Base-by-base conservation (phyloP, 2,888 invertebrate genomes). In the Leptinotarsa peninsularis region DNA sequence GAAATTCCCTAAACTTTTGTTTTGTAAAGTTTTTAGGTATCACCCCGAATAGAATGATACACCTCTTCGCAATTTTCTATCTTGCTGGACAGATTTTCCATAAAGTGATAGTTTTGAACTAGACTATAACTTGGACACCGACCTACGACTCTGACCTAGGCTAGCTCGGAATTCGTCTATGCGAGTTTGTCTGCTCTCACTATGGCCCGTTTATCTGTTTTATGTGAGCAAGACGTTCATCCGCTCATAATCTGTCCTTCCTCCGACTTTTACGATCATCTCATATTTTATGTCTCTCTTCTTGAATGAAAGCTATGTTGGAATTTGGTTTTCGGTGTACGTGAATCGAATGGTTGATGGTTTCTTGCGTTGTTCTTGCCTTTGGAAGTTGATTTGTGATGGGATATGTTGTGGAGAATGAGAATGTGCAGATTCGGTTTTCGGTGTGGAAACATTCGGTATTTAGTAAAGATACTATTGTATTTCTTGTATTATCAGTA, bases 111-210 rank as follows among this genome's bases (percentile, higher is more conserved):
- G 10, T 52, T 70, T 70, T 72, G 72, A 77, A 74, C 69, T 78
- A 81, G 79, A 81, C 81, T 63, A 73, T 66, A 13, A 58, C 60
- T 60, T 60, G 67, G 68, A 68, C 76, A 72, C 67, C 75, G 78
- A 78, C 79, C 78, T 76, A 63, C 76, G 80, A 80, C 78, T 79
- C 81, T 80, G 80, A 81, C 80, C 81, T 80, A 77, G 73, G 76
- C 75, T 75, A 74, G 78, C 71, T 75, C 52, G 4, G 72, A 81
- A 74, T 73, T 81, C 78, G 78, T 77, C 79, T 76, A 77, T 76
- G 73, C 72, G 76, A 63, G 43, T 60, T 74, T 49, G 23, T 49
- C 58, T 66, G 75, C 73, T 70, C 70, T 74, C 71, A 60, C 75
- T 76, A 68, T 54, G 67, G 66, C 50, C 63, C 63, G 27, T 49